phyloP scores from a whole-genome alignment of 2,888 invertebrate species.

The Euphydryas editha region DNA sequence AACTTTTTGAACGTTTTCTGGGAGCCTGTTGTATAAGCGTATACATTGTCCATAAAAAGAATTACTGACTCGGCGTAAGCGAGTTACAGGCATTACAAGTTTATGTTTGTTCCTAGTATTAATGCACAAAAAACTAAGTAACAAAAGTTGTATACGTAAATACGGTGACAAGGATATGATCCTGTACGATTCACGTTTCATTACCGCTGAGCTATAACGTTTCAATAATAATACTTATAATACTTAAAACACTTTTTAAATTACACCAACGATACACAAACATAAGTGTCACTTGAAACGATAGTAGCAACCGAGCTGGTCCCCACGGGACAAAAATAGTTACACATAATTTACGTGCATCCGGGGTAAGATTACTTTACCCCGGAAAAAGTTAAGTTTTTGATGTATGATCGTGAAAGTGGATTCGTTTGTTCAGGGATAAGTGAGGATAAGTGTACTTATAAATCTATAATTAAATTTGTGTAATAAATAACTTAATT shows the following conservation, averaged over 20 bases:
- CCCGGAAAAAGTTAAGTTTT: slow-evolving; percentile 30
- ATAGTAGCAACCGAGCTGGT: slow-evolving; percentile 19
- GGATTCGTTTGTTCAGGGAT: slow-evolving; percentile 2
- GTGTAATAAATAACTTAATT: too few relatives aligned
- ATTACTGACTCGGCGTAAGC: too few relatives aligned
- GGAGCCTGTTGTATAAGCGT: too few relatives aligned
- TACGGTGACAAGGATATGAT: not conserved
- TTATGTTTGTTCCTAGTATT: too few relatives aligned
- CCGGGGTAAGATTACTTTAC: slow-evolving; percentile 36
- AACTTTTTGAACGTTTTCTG: too few relatives aligned
- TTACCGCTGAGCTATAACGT: not conserved
- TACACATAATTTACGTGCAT: slow-evolving; percentile 37
- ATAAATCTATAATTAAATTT: not conserved
- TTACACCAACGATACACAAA: not conserved
- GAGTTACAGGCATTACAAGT: too few relatives aligned
- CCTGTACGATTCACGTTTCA: not conserved
- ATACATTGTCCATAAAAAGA: too few relatives aligned
- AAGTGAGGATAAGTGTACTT: not conserved
- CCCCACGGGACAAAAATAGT: slow-evolving; percentile 24
- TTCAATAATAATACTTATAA: too few relatives aligned
- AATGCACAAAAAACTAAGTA: too few relatives aligned
- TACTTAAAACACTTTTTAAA: slow-evolving; percentile 11
- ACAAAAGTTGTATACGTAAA: not conserved
- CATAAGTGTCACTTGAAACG: slow-evolving; percentile 27
- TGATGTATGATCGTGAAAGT: slow-evolving; percentile 30